Base-by-base conservation (phyloP, 2,888 invertebrate genomes). In the Scaptomyza polygonia region DNA sequence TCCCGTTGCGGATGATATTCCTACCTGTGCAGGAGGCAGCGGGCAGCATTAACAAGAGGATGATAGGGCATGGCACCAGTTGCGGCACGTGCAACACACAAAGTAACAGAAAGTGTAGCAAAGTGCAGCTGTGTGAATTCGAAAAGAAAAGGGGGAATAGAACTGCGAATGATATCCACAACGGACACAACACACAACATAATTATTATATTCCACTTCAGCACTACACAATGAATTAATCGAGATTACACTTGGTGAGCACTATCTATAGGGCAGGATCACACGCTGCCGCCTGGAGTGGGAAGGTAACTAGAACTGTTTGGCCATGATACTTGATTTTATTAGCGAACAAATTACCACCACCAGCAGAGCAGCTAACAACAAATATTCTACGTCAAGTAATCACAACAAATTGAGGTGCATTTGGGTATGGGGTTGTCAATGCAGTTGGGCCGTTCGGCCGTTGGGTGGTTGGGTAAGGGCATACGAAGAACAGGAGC, bases 191-290 rank as follows among this genome's bases (percentile, higher is more conserved):
- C 63, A 65, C 71, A 77, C 76, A 77, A 77, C 76, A 77, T 88
- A 87, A 88, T 88, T 89, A 89, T 88, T 88, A 78, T 88, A 85
- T 89, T 89, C 89, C 85, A 89, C 87, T 88, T 86, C 71, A 84
- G 71, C 75, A 78, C 69, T 62, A 59, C 69, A 86, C 78, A 83
- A 86, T 84, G 86, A 79, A 86, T 73, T 78, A 77, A 84, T 83
- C 78, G 80, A 76, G 88, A 86, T 88, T 88, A 86, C 86, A 84
- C 80, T 86, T 86, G 76, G 79, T 72, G 68, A 69, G 64, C 72
- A 81, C 79, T 82, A 85, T 87, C 85, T 72, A 70, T 72, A 53
- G 53, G 32, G 25, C 56, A 62, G 61, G 85, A 82, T 82, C 82
- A 73, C 58, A 83, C 61, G 69, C 64, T 64, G 72, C 71, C 72